Evolutionary conservation across 2,113 vertebrate genomes (phyloP).

Genomic region (Mustela lutreola): DNA sequence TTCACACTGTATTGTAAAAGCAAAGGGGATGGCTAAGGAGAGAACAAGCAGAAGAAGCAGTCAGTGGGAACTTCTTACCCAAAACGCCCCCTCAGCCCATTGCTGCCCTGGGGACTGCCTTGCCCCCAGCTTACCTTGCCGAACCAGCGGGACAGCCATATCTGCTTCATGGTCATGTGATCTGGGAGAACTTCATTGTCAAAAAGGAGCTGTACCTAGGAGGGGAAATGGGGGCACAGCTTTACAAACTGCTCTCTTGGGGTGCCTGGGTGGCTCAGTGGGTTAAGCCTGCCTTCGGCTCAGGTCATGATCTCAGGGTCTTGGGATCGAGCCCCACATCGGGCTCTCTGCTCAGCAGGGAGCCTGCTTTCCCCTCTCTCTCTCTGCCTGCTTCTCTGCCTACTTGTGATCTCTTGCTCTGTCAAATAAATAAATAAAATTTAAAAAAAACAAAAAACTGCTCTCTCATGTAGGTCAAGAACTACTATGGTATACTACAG

Average conservation of each 20-base stretch:
- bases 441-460: too few relatives aligned
- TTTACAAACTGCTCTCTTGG: background rate
- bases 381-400: too few relatives aligned
- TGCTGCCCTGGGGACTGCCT: background rate
- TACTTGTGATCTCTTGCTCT: too few relatives aligned
- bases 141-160: constrained; percentile 90
- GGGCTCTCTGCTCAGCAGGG: too few relatives aligned
- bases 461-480: background rate
- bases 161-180: constrained; percentile 91
- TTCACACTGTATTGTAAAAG: constrained; percentile 90
- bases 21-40: constrained; percentile 86
- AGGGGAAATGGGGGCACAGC: background rate
- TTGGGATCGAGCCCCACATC: too few relatives aligned
- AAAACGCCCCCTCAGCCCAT: background rate
- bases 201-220: constrained; percentile 89
- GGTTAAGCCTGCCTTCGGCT: too few relatives aligned
- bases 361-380: too few relatives aligned
- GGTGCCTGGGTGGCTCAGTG: too few relatives aligned
- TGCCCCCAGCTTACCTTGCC: constrained; percentile 86
- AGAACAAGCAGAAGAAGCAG: background rate
- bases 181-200: constrained; percentile 89
- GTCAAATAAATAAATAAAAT: too few relatives aligned
- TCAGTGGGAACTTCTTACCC: background rate
- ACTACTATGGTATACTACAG: background rate
- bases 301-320: too few relatives aligned